Conservation (phyloP, 2,797 vertebrate genomes). For the Dipus sagitta region DNA sequence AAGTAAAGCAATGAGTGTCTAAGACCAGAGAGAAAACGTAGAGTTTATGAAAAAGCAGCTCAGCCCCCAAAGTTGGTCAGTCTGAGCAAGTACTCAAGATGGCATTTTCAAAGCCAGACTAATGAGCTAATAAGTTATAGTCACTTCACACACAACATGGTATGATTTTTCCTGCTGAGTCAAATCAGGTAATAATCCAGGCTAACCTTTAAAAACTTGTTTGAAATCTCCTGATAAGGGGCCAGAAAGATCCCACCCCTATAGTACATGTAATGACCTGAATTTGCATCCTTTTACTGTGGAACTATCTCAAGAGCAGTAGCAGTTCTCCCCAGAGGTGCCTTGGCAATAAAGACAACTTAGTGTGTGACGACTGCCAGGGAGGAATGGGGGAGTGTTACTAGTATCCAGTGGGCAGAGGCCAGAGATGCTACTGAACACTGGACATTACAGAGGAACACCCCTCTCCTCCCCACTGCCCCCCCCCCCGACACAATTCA, state of each 20-base stretch:
- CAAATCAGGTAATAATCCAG: conserved; percentile 79
- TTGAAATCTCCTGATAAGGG: conserved; percentile 69
- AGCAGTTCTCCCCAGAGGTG: background rate
- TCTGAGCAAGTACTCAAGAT: conserved; percentile 65
- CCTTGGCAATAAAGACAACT: background rate
- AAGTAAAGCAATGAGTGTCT: background rate
- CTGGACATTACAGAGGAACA: background rate
- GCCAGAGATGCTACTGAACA: background rate
- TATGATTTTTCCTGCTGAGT: conserved; percentile 79
- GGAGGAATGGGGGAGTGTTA: background rate
- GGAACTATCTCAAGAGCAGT: conserved; percentile 60
- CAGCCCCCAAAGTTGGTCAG: conserved; percentile 51
- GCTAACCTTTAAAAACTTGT: conserved; percentile 81
- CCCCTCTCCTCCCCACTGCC: too few relatives aligned
- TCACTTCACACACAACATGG: conserved; percentile 76
- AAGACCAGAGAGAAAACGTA: conserved; percentile 34
- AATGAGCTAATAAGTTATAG: conserved; percentile 84
- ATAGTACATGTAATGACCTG: conserved; percentile 47
- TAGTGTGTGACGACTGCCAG: background rate
- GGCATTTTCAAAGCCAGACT: conserved; percentile 75
- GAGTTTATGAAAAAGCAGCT: conserved; percentile 55
- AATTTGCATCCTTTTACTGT: conserved; percentile 67
- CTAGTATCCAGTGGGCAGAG: background rate
- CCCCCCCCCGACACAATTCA: background rate
- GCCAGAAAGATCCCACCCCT: conserved; percentile 42